Evolutionary conservation across 1,140 invertebrate genomes (phyloP).

Genomic region (Ips nitidus): DNA sequence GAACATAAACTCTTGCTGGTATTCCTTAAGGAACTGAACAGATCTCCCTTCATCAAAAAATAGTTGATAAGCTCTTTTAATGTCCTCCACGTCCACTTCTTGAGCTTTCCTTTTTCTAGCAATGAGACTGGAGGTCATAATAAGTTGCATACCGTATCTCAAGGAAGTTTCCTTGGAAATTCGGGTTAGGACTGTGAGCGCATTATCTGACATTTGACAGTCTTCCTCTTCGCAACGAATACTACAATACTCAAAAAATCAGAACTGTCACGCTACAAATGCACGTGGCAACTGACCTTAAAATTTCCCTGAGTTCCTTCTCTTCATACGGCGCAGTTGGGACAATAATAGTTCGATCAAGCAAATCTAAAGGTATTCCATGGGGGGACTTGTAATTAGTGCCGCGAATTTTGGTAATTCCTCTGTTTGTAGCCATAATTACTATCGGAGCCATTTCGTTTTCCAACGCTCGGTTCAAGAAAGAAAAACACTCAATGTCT

Average conservation of each 20-base stretch:
- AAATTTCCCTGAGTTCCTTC: slow-evolving; percentile 87
- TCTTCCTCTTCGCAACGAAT: slow-evolving; percentile 93
- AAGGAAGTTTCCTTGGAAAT: slow-evolving; percentile 93
- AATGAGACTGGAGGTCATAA: slow-evolving; percentile 92
- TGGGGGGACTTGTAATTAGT: slow-evolving; percentile 94
- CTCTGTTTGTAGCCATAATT: slow-evolving; percentile 99
- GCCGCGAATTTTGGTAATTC: slow-evolving; percentile 93
- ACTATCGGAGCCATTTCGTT: slow-evolving; percentile 96
- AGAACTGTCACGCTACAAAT: neutral
- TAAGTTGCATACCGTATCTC: slow-evolving; percentile 97
- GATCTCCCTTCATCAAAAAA: slow-evolving; percentile 94
- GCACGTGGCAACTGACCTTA: slow-evolving; percentile 60
- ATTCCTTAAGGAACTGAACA: slow-evolving; percentile 91
- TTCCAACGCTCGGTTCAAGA: slow-evolving; percentile 93
- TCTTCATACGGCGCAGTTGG: slow-evolving; percentile 87
- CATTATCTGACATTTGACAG: slow-evolving; percentile 92
- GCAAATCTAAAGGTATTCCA: slow-evolving; percentile 93
- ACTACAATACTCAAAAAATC: slow-evolving; percentile 28
- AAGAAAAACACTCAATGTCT: slow-evolving; percentile 99
- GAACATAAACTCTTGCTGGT: slow-evolving; percentile 96
- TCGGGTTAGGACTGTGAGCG: slow-evolving; percentile 85
- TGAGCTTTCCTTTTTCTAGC: slow-evolving; percentile 78
- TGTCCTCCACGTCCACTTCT: slow-evolving; percentile 88
- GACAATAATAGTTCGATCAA: slow-evolving; percentile 96
- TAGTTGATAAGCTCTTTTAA: slow-evolving; percentile 91